Evolutionary conservation across 2,113 vertebrate genomes (phyloP).

Genomic region (Dendropsophus ebraccatus): DNA sequence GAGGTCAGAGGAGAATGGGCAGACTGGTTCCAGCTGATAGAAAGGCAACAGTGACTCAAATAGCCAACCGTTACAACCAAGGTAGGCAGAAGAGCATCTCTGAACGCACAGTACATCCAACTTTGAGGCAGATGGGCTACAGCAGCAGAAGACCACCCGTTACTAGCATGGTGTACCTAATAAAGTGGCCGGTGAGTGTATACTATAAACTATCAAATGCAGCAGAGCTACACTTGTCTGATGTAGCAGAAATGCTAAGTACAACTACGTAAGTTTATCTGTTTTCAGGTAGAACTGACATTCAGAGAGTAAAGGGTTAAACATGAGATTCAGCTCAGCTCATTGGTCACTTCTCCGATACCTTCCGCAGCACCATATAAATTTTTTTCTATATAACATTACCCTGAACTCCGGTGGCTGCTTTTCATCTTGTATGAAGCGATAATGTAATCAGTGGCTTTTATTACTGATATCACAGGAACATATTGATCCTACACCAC

Average conservation of each 20-base stretch:
- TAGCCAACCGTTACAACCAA: no score
- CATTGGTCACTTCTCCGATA: background rate
- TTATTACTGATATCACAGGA: conserved; percentile 16
- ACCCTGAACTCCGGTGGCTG: background rate
- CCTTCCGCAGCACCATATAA: background rate
- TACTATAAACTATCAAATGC: no score
- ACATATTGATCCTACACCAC: background rate
- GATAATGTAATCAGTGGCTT: conserved; percentile 1
- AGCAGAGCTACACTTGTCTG: background rate
- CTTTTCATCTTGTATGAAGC: background rate
- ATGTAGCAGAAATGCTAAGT: background rate
- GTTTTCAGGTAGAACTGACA: background rate
- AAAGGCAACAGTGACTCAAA: no score
- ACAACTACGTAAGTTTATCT: no score
- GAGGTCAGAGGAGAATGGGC: no score
- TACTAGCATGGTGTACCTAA: no score
- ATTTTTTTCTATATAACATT: background rate
- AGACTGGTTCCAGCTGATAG: no score
- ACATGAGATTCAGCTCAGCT: background rate
- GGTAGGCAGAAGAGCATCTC: no score
- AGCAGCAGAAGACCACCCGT: no score
- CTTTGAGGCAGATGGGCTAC: no score
- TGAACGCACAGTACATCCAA: no score
- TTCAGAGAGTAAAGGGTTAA: background rate
- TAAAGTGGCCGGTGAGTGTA: no score